Evolutionary conservation across 2,113 vertebrate genomes (phyloP), one percentile per base, ranked within the genome.

Genomic region (Catharus bicknelli): DNA sequence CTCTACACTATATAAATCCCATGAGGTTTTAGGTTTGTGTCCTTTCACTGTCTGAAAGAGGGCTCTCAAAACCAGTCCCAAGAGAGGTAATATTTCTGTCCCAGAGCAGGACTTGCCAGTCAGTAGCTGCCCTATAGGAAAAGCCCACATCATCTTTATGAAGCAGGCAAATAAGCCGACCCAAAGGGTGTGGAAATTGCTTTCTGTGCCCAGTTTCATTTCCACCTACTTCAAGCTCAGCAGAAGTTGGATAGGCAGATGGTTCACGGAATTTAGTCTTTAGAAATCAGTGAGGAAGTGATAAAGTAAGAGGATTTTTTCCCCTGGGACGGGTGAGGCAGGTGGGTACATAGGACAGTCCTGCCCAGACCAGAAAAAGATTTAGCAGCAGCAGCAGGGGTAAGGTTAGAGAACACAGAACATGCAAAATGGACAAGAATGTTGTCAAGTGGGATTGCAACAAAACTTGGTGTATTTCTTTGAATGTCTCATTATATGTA

Each of bases 381-480:
- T n/a, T 58, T 36, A 36, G 34, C 42, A 62, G 27, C 30, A 80
- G 75, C 57, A 83, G 45, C 48, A 72, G 50, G 10, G 13, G 47
- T 69, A 61, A 75, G 58, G 26, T 54, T 91, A 38, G 38, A 79
- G 70, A 85, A 51, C 40, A 42, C 17, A 68, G 67, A 88, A 51
- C 23, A 36, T 4, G 30, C 48, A 90, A 83, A 93, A 64, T 5
- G 55, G 77, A 62, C 68, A 42, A 59, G 53, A 62, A 63, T 3
- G 1, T 53, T 76, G 18, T 70, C 29, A 63, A 84, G 43, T 36
- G 57, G 51, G 27, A 78, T 69, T 78, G 83, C 82, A 79, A 70
- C 58, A 91, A 90, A 92, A 91, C 45, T 91, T 72, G 9, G 51
- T 79, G 29, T 51, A 67, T 91, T 92, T 95, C 29, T 95, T 72